These are phyloP conservation scores for Phacellophora camtschatica DNA, from an alignment of 30 jellyfish, hydroid and myxozoan species.

Conservation along the genomic window DNA sequence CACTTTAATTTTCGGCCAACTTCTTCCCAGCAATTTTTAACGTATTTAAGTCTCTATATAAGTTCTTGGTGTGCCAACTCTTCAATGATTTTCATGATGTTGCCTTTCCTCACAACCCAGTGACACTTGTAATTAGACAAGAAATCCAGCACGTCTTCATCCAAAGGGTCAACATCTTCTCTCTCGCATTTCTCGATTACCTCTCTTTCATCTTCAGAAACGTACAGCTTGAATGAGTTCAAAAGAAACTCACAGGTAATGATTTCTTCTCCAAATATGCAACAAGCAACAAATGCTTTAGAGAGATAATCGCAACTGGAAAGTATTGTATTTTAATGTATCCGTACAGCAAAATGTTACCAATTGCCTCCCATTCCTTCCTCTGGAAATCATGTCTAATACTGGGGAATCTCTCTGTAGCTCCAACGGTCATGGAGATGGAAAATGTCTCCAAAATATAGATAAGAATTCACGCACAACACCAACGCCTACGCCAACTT, in stretches of 20 bases:
- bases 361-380: constrained; percentile 53
- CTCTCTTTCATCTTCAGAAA: constrained; percentile 28
- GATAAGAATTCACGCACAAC: background rate
- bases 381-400: constrained; percentile 35
- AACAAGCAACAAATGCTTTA: constrained; percentile 3
- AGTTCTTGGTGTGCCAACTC: constrained; percentile 49
- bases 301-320: constrained; percentile 27
- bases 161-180: constrained; percentile 32
- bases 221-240: background rate
- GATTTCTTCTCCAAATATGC: constrained; percentile 29
- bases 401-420: constrained; percentile 13
- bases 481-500: background rate
- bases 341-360: constrained; percentile 32
- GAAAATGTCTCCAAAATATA: constrained; percentile 8
- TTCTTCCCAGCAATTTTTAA: constrained; percentile 22
- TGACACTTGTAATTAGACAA: constrained; percentile 31
- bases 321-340: constrained; percentile 16
- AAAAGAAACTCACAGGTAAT: constrained; percentile 21
- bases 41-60: constrained; percentile 15
- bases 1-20: background rate
- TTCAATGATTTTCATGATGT: background rate
- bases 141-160: constrained; percentile 37
- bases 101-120: constrained; percentile 7
- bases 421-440: constrained; percentile 30
- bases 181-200: constrained; percentile 18